Evolutionary conservation across 1,140 invertebrate species (phyloP), one percentile per base, ranked within the genome.

Genomic region (Leptonema lineaticorne): DNA sequence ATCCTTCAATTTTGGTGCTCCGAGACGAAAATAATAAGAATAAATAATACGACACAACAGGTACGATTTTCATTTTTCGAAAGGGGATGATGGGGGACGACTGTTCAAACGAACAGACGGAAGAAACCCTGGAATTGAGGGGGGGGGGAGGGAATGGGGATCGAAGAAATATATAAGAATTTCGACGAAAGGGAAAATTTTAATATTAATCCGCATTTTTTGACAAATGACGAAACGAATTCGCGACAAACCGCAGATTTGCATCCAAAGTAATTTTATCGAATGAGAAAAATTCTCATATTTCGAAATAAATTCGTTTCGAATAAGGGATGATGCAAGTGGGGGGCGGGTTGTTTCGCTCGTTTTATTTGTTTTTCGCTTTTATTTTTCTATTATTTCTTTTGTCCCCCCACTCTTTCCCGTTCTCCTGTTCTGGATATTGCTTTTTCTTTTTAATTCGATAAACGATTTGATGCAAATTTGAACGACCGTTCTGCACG

Each of bases 201-300:
- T 63, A 63, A 63, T 63, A 63, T 63, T 63, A 63, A 63, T 63
- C 59, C 59, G 33, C 59, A 63, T 45, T 46, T 63, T 63, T 45
- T 63, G 59, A 63, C 24, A 37, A 63, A 63, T 63, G 59, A 27
- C 59, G 59, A 45, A 45, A 18, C 20, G 29, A 45, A 45, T 63
- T 63, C 59, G 37, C 53, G 28, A 7, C 22, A 53, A n/a, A 3
- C 50, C 22, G 18, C 37, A 41, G 14, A 53, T 53, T 53, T 53
- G 22, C 50, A 53, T 53, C 27, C 50, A 11, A 22, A 53, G 50
- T 53, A 53, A 18, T 53, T 22, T 22, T 24, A 20, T 53, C 50
- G 22, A 22, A 16, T 45, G 46, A 18, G 4, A 53, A 53, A 53
- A 53, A 26, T 26, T 53, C 24, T 53, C 8, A 41, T 41, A 41